Percentiles rank a stretch among this genome's conserved stretches.
Conservation (phyloP, 2,113 vertebrate species). For the Nyctereutes procyonoides region DNA sequence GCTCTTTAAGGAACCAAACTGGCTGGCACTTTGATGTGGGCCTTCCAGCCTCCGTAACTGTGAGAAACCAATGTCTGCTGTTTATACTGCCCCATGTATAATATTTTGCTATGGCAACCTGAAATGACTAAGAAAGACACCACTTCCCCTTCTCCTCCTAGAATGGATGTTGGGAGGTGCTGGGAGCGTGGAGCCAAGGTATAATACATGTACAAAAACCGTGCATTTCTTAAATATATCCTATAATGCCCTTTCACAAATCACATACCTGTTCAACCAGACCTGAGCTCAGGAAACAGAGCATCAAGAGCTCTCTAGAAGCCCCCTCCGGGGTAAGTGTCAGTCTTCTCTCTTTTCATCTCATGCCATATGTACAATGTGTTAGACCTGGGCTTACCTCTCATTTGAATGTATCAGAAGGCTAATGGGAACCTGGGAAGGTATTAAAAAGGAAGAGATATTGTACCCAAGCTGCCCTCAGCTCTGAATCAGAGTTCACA, state of each 20-base stretch:
- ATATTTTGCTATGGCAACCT: not conserved
- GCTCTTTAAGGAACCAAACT: not conserved
- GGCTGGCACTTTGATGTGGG: not conserved
- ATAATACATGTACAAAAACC: not conserved
- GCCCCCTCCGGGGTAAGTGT: not conserved
- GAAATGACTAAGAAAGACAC: not conserved
- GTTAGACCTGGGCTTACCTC: not conserved
- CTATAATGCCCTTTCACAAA: not conserved
- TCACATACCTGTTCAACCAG: not conserved
- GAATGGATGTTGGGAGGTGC: not conserved
- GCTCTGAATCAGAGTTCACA: not conserved
- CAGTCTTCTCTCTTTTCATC: not conserved
- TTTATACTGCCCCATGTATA: no score
- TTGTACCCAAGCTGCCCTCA: not conserved
- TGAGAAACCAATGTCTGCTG: not conserved
- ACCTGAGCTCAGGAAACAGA: not conserved
- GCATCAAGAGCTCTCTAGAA: not conserved
- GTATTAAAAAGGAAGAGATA: not conserved
- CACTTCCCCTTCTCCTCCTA: not conserved
- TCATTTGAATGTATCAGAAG: not conserved
- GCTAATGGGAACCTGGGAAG: not conserved
- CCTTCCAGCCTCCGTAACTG: not conserved
- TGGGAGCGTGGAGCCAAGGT: not conserved
- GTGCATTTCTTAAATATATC: not conserved
- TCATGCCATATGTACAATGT: not conserved